Evolutionary conservation across 2,797 vertebrate genomes (phyloP).

Genomic region (Chrysocyon brachyurus): DNA sequence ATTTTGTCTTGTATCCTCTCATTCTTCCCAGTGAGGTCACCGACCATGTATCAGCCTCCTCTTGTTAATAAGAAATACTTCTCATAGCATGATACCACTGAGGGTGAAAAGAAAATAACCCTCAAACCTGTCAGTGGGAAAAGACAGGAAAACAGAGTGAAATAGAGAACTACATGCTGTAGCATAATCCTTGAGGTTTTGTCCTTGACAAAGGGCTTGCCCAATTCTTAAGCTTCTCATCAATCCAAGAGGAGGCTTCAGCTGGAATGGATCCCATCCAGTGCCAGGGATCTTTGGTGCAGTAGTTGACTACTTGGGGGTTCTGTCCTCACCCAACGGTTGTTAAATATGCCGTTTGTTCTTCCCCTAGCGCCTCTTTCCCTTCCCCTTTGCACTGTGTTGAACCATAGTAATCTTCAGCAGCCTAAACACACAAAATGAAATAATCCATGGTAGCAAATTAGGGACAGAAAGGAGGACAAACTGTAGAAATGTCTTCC

Average conservation of each 20-base stretch:
- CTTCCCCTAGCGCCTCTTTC: neutral
- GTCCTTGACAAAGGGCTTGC: neutral
- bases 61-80: neutral
- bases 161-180: neutral
- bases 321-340: neutral
- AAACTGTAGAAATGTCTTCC: neutral
- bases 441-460: neutral
- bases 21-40: neutral
- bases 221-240: neutral
- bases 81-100: fast-evolving
- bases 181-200: neutral
- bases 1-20: neutral
- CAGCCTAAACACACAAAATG: neutral
- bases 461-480: neutral
- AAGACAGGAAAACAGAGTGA: neutral
- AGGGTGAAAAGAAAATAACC: neutral
- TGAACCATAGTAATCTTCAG: neutral
- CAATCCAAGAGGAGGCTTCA: neutral
- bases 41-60: fast-evolving
- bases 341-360: neutral
- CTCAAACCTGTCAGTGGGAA: neutral
- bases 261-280: neutral
- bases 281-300: neutral
- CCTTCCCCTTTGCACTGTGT: fast-evolving
- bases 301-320: fast-evolving